Conservation (phyloP, 2,113 vertebrate genomes). For the Prinia subflava region DNA sequence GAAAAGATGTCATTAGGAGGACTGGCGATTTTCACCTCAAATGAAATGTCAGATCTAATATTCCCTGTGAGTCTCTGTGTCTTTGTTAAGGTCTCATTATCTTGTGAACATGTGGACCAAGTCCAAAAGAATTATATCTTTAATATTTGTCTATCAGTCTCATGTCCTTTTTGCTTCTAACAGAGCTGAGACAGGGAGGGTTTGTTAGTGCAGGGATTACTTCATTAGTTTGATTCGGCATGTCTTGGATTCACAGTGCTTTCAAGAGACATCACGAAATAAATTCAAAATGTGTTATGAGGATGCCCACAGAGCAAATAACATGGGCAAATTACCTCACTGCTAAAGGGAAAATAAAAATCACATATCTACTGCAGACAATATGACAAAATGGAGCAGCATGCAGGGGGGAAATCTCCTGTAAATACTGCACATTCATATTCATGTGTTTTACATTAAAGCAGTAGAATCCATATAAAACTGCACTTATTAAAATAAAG, state of each 20-base stretch:
- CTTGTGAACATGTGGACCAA: constrained; percentile 24
- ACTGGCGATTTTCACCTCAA: constrained; percentile 46
- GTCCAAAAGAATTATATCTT: constrained; percentile 42
- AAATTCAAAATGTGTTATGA: constrained; percentile 67
- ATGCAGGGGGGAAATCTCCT: background rate
- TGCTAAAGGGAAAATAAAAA: constrained; percentile 59
- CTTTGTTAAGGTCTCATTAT: constrained; percentile 59
- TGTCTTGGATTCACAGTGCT: constrained; percentile 71
- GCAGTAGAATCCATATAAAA: background rate
- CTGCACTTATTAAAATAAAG: background rate
- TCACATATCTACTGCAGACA: constrained; percentile 28
- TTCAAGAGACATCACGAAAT: constrained; percentile 67
- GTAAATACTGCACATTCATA: constrained; percentile 16
- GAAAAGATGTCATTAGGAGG: constrained; percentile 24
- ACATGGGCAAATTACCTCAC: constrained; percentile 70
- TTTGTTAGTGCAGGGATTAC: constrained; percentile 62
- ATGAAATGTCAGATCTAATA: constrained; percentile 49
- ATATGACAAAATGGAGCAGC: constrained; percentile 41
- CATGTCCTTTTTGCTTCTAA: background rate
- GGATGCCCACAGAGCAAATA: constrained; percentile 76
- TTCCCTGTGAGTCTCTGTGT: background rate
- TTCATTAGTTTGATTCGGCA: constrained; percentile 79
- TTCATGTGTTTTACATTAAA: constrained; percentile 22
- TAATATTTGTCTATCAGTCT: constrained; percentile 37
- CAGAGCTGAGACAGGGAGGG: constrained; percentile 29